These are phyloP conservation scores for Neopipo cinnamomea DNA, from an alignment of 2,113 vertebrate genomes.

Conservation along the genomic window DNA sequence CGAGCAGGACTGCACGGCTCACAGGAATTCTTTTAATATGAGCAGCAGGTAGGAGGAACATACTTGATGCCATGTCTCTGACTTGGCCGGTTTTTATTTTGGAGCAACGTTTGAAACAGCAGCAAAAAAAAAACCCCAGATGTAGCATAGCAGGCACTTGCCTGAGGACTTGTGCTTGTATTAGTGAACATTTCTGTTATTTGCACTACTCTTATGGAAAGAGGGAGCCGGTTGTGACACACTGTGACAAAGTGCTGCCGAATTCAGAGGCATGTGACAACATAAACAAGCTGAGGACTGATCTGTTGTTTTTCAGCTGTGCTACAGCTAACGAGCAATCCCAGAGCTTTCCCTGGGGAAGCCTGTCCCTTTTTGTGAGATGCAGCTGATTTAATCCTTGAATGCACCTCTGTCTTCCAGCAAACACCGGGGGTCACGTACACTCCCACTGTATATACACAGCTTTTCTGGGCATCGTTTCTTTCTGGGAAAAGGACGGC, in stretches of 20 bases:
- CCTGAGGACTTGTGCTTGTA: background rate
- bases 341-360: background rate
- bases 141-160: background rate
- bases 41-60: background rate
- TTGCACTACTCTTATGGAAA: background rate
- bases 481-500: background rate
- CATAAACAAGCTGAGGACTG: background rate
- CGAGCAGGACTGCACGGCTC: background rate
- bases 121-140: background rate
- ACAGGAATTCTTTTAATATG: no score
- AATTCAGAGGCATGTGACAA: slow-evolving; percentile 7
- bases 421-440: rapidly evolving
- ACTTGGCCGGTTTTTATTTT: background rate
- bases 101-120: background rate
- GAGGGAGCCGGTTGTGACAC: background rate
- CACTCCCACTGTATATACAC: background rate
- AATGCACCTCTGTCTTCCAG: background rate
- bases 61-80: rapidly evolving
- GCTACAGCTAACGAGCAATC: background rate
- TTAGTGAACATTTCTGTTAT: background rate
- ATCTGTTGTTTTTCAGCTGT: background rate
- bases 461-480: background rate
- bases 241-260: background rate
- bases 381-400: slow-evolving; percentile 3
- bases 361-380: background rate